A percentile compares a stretch with the other conserved stretches of the same genome.
phyloP scores from a whole-genome alignment of 2,888 invertebrate species.

The Mythimna albipuncta region DNA sequence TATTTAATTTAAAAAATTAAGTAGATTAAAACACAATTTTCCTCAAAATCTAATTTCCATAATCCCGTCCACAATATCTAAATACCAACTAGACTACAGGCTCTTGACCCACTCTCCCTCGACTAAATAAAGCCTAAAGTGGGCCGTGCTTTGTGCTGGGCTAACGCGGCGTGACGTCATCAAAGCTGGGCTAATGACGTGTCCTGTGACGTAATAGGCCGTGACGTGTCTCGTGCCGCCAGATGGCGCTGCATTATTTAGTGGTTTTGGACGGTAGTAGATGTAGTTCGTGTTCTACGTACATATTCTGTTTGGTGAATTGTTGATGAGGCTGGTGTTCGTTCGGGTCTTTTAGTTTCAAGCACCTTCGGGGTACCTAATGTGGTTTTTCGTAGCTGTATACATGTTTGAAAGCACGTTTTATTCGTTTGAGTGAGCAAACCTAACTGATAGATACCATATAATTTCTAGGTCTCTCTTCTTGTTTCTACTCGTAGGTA shows the following conservation, averaged over 20 bases:
- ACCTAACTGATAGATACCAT: too few species aligned
- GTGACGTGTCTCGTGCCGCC: constrained; percentile 67
- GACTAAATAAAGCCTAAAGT: constrained; percentile 70
- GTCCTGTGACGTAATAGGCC: constrained; percentile 76
- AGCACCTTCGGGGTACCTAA: not conserved
- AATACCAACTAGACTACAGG: constrained; percentile 18
- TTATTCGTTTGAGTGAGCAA: too few species aligned
- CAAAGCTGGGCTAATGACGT: constrained; percentile 78
- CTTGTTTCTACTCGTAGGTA: too few species aligned
- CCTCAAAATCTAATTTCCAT: not conserved
- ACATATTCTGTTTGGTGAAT: constrained; percentile 36
- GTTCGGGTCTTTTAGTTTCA: constrained; percentile 1
- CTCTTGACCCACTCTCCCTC: constrained; percentile 69
- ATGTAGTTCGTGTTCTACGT: constrained; percentile 38
- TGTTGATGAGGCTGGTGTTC: constrained; percentile 14
- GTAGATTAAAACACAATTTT: not conserved
- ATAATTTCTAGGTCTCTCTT: too few species aligned
- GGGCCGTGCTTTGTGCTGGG: constrained; percentile 66
- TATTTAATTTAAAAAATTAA: not conserved
- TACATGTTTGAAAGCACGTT: not conserved
- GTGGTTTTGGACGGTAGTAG: constrained; percentile 52
- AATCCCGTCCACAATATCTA: constrained; percentile 7
- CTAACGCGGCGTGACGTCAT: constrained; percentile 82
- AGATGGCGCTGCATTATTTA: constrained; percentile 65
- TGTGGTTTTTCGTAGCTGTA: not conserved